Percentiles rank a stretch among this genome's conserved stretches.
Conservation (phyloP, 2,888 invertebrate species). For the Caenorhabditis sp. region DNA sequence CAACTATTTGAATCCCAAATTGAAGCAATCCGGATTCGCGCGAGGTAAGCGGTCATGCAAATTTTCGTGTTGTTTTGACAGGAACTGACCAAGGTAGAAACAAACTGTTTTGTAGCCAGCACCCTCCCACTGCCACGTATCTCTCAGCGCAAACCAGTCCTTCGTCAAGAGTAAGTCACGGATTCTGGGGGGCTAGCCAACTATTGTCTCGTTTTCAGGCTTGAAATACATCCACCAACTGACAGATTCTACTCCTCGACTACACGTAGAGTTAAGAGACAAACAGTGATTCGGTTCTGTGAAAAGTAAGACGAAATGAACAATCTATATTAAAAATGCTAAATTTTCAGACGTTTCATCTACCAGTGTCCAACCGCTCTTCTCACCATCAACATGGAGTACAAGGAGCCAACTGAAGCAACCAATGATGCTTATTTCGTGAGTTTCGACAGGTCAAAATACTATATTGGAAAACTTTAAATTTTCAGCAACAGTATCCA, state of each 20-base stretch:
- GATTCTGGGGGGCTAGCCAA: too few species aligned
- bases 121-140: slow-evolving; percentile 56
- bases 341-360: slow-evolving; percentile 69
- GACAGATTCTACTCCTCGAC: slow-evolving; percentile 17
- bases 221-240: slow-evolving; percentile 56
- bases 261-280: slow-evolving; percentile 44
- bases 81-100: background rate
- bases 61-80: slow-evolving; percentile 24
- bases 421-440: slow-evolving; percentile 56
- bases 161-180: slow-evolving; percentile 18
- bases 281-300: slow-evolving; percentile 49
- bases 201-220: too few species aligned
- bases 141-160: slow-evolving; percentile 45
- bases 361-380: slow-evolving; percentile 76
- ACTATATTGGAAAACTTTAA: background rate
- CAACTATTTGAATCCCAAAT: slow-evolving; percentile 58
- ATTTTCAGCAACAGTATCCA: slow-evolving; percentile 53
- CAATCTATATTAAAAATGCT: background rate
- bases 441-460: background rate
- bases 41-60: slow-evolving; percentile 32
- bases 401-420: slow-evolving; percentile 54
- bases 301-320: slow-evolving; percentile 43
- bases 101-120: slow-evolving; percentile 36
- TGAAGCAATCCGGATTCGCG: slow-evolving; percentile 54
- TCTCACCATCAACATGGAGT: slow-evolving; percentile 75